Evolutionary conservation across 2,113 vertebrate species (phyloP), one percentile per base, ranked within the genome.

Genomic region (Megalops atlanticus): DNA sequence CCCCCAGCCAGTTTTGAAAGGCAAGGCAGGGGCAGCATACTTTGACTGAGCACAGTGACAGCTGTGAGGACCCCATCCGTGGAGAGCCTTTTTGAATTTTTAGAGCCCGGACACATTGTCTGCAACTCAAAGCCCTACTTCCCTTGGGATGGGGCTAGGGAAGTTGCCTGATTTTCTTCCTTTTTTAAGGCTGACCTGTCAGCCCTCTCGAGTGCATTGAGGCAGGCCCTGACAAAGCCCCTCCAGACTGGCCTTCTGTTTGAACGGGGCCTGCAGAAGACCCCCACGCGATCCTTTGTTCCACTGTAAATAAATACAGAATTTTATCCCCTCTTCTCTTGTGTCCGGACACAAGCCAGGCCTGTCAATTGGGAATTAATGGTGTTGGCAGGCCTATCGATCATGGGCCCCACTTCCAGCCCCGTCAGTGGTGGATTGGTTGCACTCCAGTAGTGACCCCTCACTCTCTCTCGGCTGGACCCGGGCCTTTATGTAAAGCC

Each of bases 281-380:
- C 86, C 88, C 85, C 86, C 88, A 89, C 89, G 87, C 86, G 87
- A 84, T 79, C 86, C 88, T 91, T 94, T 94, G 92, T 93, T 86
- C 38, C 84, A 87, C 89, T 84, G 85, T 91, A 94, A 93, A 94
- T 92, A 94, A 92, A 91, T 93, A 92, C 93, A 93, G 87, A 92
- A 92, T 90, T 90, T 89, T 89, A 90, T 87, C 92, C 92, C 88
- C 88, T 85, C 77, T 70, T 83, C 89, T 87, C 89, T 92, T 86
- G 92, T 89, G 90, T 89, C 87, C 81, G 45, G 82, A 88, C 87
- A 90, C 87, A 74, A 86, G 87, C 80, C 74, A 83, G 84, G 85
- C 85, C 85, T 85, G 75, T 84, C 84, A 47, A 68, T 54, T 74
- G 84, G 87, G 90, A 88, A 89, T 90, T 88, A 90, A 87, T 87